Conservation (phyloP, 2,888 invertebrate genomes). For the Macaria notata region DNA sequence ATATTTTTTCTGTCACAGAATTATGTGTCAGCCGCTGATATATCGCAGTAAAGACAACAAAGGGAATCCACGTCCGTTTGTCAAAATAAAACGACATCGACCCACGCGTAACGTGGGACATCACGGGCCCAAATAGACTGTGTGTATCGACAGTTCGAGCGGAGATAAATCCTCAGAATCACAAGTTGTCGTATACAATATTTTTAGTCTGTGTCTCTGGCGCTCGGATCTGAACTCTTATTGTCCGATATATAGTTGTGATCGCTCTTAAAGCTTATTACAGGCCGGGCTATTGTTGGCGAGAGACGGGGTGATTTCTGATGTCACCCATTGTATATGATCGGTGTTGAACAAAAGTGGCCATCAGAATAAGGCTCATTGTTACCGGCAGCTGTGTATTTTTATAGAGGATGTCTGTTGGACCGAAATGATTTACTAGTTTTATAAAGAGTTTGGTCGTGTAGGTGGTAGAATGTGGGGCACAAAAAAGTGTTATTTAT, state of each 20-base stretch:
- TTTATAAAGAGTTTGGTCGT: slow-evolving; percentile 35
- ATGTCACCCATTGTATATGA: slow-evolving; percentile 66
- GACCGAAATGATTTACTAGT: slow-evolving; percentile 53
- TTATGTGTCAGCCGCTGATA: slow-evolving; percentile 67
- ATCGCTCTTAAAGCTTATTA: slow-evolving; percentile 62
- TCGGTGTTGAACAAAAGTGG: slow-evolving; percentile 72
- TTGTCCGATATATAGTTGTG: slow-evolving; percentile 53
- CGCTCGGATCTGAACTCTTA: slow-evolving; percentile 44
- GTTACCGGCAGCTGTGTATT: slow-evolving; percentile 70
- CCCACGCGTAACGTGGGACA: slow-evolving; percentile 69
- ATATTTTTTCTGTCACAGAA: slow-evolving; percentile 52
- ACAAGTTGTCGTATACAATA: slow-evolving; percentile 35
- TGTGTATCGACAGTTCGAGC: slow-evolving; percentile 37
- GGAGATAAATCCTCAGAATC: slow-evolving; percentile 44
- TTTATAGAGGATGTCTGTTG: slow-evolving; percentile 64
- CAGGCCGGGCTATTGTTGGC: slow-evolving; percentile 66
- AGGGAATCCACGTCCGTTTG: slow-evolving; percentile 66
- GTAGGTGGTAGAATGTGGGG: slow-evolving; percentile 30
- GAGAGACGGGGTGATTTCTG: slow-evolving; percentile 66
- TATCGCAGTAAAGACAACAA: slow-evolving; percentile 71
- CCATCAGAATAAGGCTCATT: slow-evolving; percentile 66
- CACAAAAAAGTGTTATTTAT: slow-evolving; percentile 16
- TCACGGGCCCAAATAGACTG: slow-evolving; percentile 49
- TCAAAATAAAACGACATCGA: slow-evolving; percentile 74
- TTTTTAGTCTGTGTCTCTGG: slow-evolving; percentile 47